A percentile compares a stretch with the other conserved stretches of the same genome.
Conservation (phyloP, 37 sponge, comb jelly and placozoan species). For the Corticium candelabrum region DNA sequence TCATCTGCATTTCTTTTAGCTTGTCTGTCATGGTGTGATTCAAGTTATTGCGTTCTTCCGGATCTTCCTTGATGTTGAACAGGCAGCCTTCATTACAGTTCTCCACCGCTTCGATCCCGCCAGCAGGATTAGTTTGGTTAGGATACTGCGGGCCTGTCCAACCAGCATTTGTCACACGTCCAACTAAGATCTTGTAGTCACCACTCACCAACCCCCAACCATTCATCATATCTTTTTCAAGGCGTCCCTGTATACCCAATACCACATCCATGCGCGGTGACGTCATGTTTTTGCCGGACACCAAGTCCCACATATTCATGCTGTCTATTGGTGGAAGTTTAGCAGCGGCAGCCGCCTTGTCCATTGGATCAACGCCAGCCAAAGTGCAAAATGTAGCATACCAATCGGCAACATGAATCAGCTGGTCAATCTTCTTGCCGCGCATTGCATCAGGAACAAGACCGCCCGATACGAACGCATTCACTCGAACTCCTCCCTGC, state of each 20-base stretch:
- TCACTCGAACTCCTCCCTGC: conserved; percentile 17
- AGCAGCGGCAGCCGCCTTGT: conserved; percentile 7
- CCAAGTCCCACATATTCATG: conserved; percentile 17
- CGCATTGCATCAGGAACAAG: conserved; percentile 19
- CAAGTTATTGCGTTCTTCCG: conserved; percentile 20
- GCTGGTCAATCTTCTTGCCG: conserved; percentile 20
- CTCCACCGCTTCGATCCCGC: conserved; percentile 9
- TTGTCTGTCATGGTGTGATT: conserved; percentile 15
- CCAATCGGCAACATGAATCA: conserved; percentile 17
- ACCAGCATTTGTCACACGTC: conserved; percentile 6
- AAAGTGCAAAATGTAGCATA: conserved; percentile 16
- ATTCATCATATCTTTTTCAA: not conserved
- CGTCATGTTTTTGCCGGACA: conserved; percentile 8
- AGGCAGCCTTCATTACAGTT: conserved; percentile 19
- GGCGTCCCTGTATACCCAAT: not conserved
- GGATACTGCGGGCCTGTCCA: conserved; percentile 34
- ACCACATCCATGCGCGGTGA: conserved; percentile 15
- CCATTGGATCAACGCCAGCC: conserved; percentile 28
- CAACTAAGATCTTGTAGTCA: conserved; percentile 17
- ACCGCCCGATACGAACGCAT: conserved; percentile 17
- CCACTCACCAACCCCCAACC: conserved; percentile 24
- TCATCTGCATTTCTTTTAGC: conserved; percentile 20
- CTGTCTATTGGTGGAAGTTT: conserved; percentile 21
- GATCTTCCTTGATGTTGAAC: conserved; percentile 24
- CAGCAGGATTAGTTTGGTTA: conserved; percentile 20